These are phyloP conservation scores for Taxidea taxus DNA, from an alignment of 2,113 vertebrate genomes.

Conservation along the genomic window DNA sequence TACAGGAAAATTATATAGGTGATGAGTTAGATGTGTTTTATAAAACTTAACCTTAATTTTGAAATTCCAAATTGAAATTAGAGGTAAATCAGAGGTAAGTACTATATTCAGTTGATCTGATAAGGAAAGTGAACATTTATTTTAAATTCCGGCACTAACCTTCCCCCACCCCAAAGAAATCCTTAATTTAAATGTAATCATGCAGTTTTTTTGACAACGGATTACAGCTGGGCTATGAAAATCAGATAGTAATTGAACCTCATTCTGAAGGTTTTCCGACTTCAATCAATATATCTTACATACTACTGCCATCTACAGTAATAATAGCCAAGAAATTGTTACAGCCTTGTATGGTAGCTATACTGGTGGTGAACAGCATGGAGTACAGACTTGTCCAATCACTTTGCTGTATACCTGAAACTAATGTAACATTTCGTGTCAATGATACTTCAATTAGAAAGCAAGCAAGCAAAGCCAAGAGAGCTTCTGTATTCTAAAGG, in stretches of 20 bases:
- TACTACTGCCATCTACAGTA: constrained; percentile 67
- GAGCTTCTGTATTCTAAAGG: neutral
- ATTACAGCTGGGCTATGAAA: neutral
- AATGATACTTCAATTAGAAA: neutral
- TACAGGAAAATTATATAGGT: neutral
- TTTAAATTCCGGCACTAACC: neutral
- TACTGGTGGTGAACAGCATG: neutral
- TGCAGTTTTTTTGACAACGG: neutral
- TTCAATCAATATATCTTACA: neutral
- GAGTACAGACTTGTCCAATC: neutral
- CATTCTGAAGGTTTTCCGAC: neutral
- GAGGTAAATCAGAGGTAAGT: neutral
- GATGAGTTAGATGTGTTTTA: neutral
- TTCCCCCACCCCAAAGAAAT: neutral
- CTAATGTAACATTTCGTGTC: neutral
- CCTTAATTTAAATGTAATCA: neutral
- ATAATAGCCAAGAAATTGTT: neutral
- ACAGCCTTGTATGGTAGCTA: neutral
- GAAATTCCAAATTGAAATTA: constrained; percentile 14
- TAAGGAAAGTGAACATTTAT: neutral
- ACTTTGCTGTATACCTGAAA: neutral
- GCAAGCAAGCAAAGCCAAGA: neutral
- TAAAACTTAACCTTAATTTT: constrained; percentile 1
- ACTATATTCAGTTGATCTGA: neutral
- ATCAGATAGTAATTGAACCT: neutral